phyloP scores from a whole-genome alignment of 2,888 invertebrate genomes.

The Anticlea derivata region DNA sequence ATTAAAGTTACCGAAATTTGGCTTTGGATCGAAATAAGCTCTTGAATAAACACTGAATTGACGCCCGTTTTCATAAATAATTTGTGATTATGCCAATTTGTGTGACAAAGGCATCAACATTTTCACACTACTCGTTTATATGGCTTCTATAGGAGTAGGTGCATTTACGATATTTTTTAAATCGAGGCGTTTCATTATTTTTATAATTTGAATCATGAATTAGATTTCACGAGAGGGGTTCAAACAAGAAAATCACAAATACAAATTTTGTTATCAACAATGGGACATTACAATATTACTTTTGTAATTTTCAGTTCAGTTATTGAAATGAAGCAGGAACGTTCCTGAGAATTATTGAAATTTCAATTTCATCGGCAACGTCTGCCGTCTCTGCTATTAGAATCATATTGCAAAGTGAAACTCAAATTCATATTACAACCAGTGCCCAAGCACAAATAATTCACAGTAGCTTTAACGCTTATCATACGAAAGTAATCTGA shows the following conservation, averaged over 20 bases:
- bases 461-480: no score
- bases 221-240: no score
- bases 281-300: no score
- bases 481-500: no score
- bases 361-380: conserved; percentile 16
- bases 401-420: conserved; percentile 22
- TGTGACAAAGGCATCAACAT: background rate
- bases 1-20: conserved; percentile 14
- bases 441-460: background rate
- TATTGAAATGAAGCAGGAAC: conserved; percentile 5
- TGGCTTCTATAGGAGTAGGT: no score
- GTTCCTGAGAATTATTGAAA: conserved; percentile 13
- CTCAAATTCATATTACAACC: conserved; percentile 23
- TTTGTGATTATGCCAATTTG: background rate
- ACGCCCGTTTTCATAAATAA: conserved; percentile 4
- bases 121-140: no score
- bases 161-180: no score
- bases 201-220: no score
- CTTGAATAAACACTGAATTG: conserved; percentile 19
- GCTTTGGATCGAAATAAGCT: conserved; percentile 17
- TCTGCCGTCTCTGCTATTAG: conserved; percentile 11
- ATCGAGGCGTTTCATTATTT: no score
- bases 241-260: no score
- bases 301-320: background rate
- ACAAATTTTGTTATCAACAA: no score